Conservation (phyloP, 2,888 invertebrate species). For the Pristionchus entomophagus region DNA sequence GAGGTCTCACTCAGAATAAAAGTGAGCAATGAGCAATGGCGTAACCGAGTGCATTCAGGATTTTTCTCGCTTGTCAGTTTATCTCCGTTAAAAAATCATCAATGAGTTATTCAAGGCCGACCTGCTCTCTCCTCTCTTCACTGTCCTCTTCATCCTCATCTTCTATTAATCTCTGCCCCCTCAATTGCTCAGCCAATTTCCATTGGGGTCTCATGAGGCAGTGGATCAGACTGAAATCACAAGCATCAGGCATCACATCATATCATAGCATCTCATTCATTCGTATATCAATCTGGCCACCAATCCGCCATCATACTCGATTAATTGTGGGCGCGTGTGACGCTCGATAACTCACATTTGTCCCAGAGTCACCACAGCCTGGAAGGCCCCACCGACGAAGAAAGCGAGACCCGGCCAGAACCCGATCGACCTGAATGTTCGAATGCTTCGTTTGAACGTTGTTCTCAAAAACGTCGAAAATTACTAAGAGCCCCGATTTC, state of each 20-base stretch:
- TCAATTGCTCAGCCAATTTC: conserved; percentile 51
- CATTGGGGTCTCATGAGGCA: conserved; percentile 64
- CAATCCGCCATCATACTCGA: too few species aligned
- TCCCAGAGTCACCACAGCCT: conserved; percentile 60
- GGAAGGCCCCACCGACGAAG: conserved; percentile 64
- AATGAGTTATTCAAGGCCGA: too few species aligned
- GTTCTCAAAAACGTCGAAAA: too few species aligned
- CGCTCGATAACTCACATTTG: conserved; percentile 68
- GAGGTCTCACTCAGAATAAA: too few species aligned
- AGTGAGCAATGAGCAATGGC: too few species aligned
- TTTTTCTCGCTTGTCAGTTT: too few species aligned
- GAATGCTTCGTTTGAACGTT: neutral
- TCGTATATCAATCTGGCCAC: neutral
- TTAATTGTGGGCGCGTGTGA: too few species aligned
- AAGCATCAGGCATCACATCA: neutral
- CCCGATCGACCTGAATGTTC: conserved; percentile 53
- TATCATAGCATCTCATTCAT: neutral
- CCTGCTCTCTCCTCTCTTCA: conserved; percentile 40
- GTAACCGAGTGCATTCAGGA: too few species aligned
- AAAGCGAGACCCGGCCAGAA: conserved; percentile 73
- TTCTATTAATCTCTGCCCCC: neutral
- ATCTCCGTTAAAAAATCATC: too few species aligned
- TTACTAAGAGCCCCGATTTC: too few species aligned
- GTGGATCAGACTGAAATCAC: conserved; percentile 60
- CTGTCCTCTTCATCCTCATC: conserved; percentile 24